A percentile compares a stretch with the other conserved stretches of the same genome.
These are phyloP conservation scores for Pimpla rufipes DNA, from an alignment of 2,888 invertebrate genomes.

Conservation along the genomic window DNA sequence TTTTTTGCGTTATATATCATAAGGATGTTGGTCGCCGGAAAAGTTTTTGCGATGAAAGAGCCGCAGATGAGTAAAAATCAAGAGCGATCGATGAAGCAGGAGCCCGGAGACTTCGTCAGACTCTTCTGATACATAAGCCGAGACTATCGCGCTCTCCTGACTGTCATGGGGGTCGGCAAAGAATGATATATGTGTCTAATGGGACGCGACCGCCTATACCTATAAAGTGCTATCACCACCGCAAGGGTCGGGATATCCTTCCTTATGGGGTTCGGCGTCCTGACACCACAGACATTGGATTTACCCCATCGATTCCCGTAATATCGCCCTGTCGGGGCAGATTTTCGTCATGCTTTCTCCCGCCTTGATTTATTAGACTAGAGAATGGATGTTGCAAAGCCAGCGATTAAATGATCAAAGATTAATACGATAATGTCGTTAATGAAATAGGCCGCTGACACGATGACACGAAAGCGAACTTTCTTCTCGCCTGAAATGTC, in stretches of 20 bases:
- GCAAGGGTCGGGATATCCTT: conserved; percentile 9
- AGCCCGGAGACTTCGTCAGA: conserved; percentile 34
- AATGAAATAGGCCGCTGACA: conserved; percentile 8
- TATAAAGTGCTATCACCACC: conserved; percentile 18
- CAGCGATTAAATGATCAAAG: conserved; percentile 23
- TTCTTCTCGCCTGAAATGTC: neutral
- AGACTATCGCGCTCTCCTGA: conserved; percentile 1
- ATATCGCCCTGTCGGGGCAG: conserved; percentile 13
- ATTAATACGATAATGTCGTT: neutral
- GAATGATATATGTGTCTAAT: conserved; percentile 32
- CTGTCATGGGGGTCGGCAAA: conserved; percentile 12
- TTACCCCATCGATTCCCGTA: conserved; percentile 23
- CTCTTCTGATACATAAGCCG: conserved; percentile 9
- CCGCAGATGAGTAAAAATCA: conserved; percentile 5
- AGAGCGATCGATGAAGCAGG: conserved; percentile 12
- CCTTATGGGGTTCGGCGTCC: conserved; percentile 15
- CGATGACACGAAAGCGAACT: neutral
- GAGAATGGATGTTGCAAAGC: neutral
- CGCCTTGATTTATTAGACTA: conserved; percentile 11
- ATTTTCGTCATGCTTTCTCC: conserved; percentile 16
- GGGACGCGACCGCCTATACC: conserved; percentile 15
- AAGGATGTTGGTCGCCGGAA: too few relatives aligned
- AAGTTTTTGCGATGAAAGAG: too few relatives aligned
- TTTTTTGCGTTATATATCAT: too few relatives aligned
- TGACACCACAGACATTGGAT: conserved; percentile 25